Base-by-base conservation (phyloP, 1,140 invertebrate genomes). In the Orchestia grillus region DNA sequence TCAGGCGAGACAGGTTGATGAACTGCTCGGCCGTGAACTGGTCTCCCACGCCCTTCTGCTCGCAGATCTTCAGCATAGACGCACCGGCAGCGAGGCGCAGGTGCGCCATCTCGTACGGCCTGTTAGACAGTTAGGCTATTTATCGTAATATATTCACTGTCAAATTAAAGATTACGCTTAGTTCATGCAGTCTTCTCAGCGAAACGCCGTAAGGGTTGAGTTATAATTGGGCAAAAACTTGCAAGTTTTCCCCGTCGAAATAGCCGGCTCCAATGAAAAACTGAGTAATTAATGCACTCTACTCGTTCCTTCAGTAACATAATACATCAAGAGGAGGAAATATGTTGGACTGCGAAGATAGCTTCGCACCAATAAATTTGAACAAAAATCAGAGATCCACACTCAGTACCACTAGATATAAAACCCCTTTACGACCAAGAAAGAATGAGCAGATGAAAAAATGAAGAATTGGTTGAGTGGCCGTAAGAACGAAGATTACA, bases 11-110 rank as follows among this genome's bases (percentile, higher is more conserved):
- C 40, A 99, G 97, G 97, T 99, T 99, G 97, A 99, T 99, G 97
- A 99, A 99, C 97, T 99, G 99, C 97, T 99, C 99, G 0, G 98
- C 98, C 23, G 98, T 99, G 97, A 99, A 99, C 97, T 99, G 98
- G 97, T 99, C 99, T 41, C 99, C 99, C 91, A 99, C 99, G 96
- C 98, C 99, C 97, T 99, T 99, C 97, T 99, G 99, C 97, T 99
- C 99, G 97, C 99, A 99, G 87, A 99, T 98, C 97, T 99, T 99
- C 44, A 99, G 97, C 98, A 99, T 99, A 40, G 99, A 99, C 97
- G 98, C 99, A 44, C 99, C 99, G 47, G 99, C 99, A 42, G 98
- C 98, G 11, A 99, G 97, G 96, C 99, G 98, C 53, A 99, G 97
- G 98, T 99, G 99, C 19, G 99, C 98, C 98, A 99, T 99, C 97